Percentiles rank a stretch among this genome's conserved stretches.
Evolutionary conservation across 2,113 vertebrate species (phyloP).

Genomic region (Campylomormyrus tamandua): DNA sequence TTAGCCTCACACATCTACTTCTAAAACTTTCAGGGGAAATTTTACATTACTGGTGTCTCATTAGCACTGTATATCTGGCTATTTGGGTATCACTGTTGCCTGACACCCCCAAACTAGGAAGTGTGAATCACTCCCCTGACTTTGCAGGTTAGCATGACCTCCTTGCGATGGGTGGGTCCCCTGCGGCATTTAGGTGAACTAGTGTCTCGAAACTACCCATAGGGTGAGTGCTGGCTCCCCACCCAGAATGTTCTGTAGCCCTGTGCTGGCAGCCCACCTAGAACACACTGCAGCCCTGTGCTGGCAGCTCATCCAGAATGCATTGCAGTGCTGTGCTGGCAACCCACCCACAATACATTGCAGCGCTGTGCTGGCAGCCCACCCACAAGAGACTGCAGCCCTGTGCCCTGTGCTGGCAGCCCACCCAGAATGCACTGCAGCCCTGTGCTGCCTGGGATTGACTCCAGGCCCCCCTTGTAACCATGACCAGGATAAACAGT

Average conservation of each 20-base stretch:
- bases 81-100: background rate
- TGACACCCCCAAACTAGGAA: background rate
- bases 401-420: background rate
- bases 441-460: background rate
- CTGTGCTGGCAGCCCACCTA: background rate
- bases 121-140: background rate
- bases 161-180: background rate
- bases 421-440: background rate
- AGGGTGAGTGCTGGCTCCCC: background rate
- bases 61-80: background rate
- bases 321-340: too few relatives aligned
- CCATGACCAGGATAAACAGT: background rate
- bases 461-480: background rate
- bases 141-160: background rate
- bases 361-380: background rate
- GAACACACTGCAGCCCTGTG: background rate
- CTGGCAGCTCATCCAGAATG: background rate
- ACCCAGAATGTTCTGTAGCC: background rate
- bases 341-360: background rate
- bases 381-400: background rate
- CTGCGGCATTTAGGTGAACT: background rate
- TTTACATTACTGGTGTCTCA: background rate
- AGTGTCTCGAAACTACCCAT: background rate
- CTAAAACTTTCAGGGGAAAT: background rate
- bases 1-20: background rate